Evolutionary conservation across 2,888 invertebrate genomes (phyloP).

Genomic region (Acleris emargana): DNA sequence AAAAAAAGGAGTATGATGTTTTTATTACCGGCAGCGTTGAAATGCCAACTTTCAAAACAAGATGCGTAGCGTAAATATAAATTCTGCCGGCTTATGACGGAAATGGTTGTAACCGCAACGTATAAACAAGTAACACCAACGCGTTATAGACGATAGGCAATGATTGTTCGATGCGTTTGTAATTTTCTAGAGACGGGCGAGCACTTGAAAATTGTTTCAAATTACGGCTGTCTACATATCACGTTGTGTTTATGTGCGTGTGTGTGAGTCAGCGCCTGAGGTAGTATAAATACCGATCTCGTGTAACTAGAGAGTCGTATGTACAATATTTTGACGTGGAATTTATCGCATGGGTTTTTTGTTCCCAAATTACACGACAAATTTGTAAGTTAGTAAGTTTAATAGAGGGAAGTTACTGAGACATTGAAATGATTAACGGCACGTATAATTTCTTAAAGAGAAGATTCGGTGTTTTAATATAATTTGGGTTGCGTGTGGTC

Average conservation of each 20-base stretch:
- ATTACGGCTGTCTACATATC: slow-evolving; percentile 27
- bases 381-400: neutral
- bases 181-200: slow-evolving; percentile 34
- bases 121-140: slow-evolving; percentile 33
- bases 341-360: neutral
- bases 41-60: neutral
- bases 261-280: slow-evolving; percentile 12
- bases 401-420: neutral
- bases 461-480: neutral
- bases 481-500: neutral
- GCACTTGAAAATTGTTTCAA: slow-evolving; percentile 34
- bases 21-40: neutral
- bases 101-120: slow-evolving; percentile 28
- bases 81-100: slow-evolving; percentile 17
- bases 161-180: slow-evolving; percentile 36
- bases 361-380: neutral
- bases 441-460: no score
- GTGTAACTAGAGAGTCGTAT: slow-evolving; percentile 1
- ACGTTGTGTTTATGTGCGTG: slow-evolving; percentile 15
- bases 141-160: slow-evolving; percentile 31
- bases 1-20: no score
- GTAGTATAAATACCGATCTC: slow-evolving; percentile 27
- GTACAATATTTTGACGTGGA: neutral
- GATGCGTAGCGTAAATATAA: slow-evolving; percentile 10
- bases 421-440: no score